Conservation (phyloP, 2,797 vertebrate genomes). For the Mallotus villosus region DNA sequence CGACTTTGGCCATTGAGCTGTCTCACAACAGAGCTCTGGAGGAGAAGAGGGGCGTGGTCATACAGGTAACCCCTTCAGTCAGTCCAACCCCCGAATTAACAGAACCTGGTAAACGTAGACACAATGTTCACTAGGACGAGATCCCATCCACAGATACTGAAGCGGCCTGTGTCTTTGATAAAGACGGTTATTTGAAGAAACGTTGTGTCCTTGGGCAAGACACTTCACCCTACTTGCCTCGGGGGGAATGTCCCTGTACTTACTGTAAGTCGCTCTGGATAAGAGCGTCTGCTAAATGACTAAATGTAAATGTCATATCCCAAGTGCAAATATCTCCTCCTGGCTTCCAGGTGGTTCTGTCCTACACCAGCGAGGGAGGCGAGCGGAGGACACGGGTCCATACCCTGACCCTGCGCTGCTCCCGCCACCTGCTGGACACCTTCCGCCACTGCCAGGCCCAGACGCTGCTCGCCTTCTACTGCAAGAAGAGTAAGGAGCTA, state of each 20-base stretch:
- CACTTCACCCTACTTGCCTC: too few species aligned
- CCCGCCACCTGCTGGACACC: slow-evolving; percentile 69
- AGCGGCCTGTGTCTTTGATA: too few species aligned
- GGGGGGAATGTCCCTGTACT: too few species aligned
- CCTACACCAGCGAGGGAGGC: slow-evolving; percentile 67
- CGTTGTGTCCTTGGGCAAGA: too few species aligned
- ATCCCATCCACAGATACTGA: too few species aligned
- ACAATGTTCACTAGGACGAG: too few species aligned
- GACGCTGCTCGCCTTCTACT: slow-evolving; percentile 77
- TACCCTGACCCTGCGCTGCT: slow-evolving; percentile 69
- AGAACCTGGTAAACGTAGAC: too few species aligned
- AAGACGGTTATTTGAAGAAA: too few species aligned
- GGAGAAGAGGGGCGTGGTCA: slow-evolving; percentile 64
- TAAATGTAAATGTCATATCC: too few species aligned
- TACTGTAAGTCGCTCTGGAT: too few species aligned
- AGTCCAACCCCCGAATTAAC: too few species aligned
- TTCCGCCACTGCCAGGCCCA: slow-evolving; percentile 78
- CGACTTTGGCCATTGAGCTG: slow-evolving; percentile 73
- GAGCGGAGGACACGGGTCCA: slow-evolving; percentile 71
- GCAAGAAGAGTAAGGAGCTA: slow-evolving; percentile 72
- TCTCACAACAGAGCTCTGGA: slow-evolving; percentile 69
- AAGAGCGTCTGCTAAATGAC: too few species aligned
- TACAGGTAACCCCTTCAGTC: slow-evolving; percentile 63
- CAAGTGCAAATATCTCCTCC: slow-evolving; percentile 37
- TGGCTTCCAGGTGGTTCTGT: slow-evolving; percentile 68